Evolutionary conservation across 2,113 vertebrate species (phyloP).

Genomic region (Rhinopomastus cyanomelas): DNA sequence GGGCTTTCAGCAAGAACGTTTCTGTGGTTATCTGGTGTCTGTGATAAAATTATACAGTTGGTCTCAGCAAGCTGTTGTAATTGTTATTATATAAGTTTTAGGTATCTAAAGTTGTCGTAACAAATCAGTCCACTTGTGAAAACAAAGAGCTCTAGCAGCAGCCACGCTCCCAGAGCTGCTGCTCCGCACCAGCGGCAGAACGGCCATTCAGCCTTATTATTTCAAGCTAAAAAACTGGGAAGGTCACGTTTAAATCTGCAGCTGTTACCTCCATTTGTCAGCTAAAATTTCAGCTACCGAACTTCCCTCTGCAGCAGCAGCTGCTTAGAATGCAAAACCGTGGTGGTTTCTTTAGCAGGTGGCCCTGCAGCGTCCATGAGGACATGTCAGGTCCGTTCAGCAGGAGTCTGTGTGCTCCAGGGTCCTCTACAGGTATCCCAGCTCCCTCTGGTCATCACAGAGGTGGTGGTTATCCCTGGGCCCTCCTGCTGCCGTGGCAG

Average conservation of each 20-base stretch:
- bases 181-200: not conserved
- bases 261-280: conserved; percentile 26
- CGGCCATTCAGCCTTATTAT: not conserved
- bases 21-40: not conserved
- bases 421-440: not conserved
- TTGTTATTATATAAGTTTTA: not conserved
- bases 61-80: not conserved
- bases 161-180: not conserved
- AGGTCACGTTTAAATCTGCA: conserved; percentile 42
- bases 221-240: conserved; percentile 38
- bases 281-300: not conserved
- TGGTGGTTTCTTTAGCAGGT: not conserved
- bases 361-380: rapidly evolving
- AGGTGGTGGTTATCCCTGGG: not conserved
- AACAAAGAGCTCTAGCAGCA: not conserved
- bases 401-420: rapidly evolving
- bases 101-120: not conserved
- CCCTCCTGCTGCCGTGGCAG: not conserved
- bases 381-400: rapidly evolving
- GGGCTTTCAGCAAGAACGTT: not conserved
- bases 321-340: not conserved
- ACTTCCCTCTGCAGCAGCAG: not conserved
- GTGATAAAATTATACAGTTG: not conserved
- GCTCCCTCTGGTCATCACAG: not conserved
- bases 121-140: not conserved